A percentile compares a stretch with the other conserved stretches of the same genome.
phyloP scores from a whole-genome alignment of 2,797 vertebrate genomes.

The Threskiornis aethiopicus region DNA sequence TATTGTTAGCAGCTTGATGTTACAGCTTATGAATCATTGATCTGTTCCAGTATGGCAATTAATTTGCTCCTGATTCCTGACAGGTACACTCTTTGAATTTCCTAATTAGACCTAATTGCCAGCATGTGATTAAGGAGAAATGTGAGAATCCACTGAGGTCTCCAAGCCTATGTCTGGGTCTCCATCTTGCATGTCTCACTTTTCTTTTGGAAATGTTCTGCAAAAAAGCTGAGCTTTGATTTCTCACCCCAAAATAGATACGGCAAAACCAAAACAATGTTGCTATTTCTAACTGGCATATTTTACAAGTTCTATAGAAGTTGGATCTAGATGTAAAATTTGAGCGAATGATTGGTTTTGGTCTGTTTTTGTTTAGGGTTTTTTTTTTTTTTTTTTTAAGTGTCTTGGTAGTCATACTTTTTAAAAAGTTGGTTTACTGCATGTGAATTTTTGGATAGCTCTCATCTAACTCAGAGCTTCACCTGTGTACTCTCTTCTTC shows the following conservation, averaged over 20 bases:
- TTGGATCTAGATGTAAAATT: not conserved
- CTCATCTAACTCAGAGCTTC: not conserved
- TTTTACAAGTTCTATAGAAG: not conserved
- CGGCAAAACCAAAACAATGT: not conserved
- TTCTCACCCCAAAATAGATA: not conserved
- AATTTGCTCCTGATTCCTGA: conserved; percentile 18
- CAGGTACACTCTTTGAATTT: conserved; percentile 30
- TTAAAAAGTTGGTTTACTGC: not conserved
- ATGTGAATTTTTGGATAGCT: not conserved
- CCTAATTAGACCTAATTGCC: conserved; percentile 18
- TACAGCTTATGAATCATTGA: conserved; percentile 43
- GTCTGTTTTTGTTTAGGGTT: too few species aligned
- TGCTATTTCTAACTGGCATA: not conserved
- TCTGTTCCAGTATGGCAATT: conserved; percentile 34
- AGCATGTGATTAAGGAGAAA: not conserved
- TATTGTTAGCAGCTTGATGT: conserved; percentile 22
- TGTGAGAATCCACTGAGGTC: not conserved
- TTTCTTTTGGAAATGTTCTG: not conserved
- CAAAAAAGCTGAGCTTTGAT: not conserved
- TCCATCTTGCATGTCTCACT: not conserved
- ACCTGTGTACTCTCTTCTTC: not conserved
- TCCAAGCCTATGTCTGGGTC: not conserved
- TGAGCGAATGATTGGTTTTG: not conserved
- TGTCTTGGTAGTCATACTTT: not conserved
- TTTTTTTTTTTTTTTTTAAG: too few species aligned